Percentiles rank a stretch among this genome's conserved stretches.
Evolutionary conservation across 2,797 vertebrate species (phyloP).

Genomic region (Varecia variegata): DNA sequence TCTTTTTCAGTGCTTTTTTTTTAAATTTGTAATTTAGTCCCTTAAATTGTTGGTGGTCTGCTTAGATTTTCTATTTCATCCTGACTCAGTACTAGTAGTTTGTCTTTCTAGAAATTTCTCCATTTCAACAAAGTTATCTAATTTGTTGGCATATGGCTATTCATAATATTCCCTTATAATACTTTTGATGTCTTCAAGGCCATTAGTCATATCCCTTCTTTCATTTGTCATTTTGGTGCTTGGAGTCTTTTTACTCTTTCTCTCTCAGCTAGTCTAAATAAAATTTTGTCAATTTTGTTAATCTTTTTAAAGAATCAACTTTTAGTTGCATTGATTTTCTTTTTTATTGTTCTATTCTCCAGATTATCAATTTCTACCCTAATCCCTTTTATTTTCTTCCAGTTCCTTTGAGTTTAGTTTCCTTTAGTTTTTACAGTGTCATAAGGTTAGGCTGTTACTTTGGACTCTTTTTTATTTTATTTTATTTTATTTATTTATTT

Average conservation of each 20-base stretch:
- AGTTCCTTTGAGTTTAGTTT: background rate
- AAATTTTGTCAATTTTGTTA: background rate
- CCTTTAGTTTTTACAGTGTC: background rate
- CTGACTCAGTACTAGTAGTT: background rate
- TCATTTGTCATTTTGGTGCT: background rate
- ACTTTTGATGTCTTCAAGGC: background rate
- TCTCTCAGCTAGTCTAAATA: background rate
- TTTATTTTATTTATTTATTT: too few species aligned
- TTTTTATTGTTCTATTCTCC: background rate
- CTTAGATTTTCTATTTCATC: background rate
- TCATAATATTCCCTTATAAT: background rate
- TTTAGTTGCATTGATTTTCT: background rate
- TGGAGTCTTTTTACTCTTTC: background rate
- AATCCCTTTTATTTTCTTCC: background rate
- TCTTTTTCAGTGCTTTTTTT: background rate
- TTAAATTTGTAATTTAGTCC: background rate
- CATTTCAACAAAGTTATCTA: background rate
- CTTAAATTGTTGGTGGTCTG: background rate
- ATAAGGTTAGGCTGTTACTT: background rate
- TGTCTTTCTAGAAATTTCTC: background rate
- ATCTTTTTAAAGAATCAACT: background rate
- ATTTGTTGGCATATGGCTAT: background rate
- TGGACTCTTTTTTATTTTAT: background rate
- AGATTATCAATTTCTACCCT: background rate
- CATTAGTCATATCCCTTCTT: background rate